phyloP scores from a whole-genome alignment of 2,797 vertebrate species.

The Acrossocheilus fasciatus region DNA sequence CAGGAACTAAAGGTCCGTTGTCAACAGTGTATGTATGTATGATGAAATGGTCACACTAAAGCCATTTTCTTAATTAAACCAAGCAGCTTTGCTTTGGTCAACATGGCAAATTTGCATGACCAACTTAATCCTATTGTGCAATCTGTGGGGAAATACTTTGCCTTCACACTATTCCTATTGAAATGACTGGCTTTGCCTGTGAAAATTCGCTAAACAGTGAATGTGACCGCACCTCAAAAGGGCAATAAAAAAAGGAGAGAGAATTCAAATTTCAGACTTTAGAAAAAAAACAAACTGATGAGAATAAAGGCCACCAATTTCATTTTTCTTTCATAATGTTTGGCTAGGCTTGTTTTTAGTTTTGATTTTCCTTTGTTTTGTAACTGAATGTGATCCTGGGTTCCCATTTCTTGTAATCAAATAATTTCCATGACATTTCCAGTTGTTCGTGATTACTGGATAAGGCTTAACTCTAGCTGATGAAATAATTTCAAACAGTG shows the following conservation, averaged over 20 bases:
- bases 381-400: neutral
- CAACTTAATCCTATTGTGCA: neutral
- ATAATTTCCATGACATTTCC: neutral
- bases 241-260: neutral
- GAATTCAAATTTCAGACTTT: neutral
- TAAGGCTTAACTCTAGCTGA: neutral
- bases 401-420: neutral
- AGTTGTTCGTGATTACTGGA: neutral
- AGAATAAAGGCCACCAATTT: conserved; percentile 5
- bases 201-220: neutral
- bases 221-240: neutral
- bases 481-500: neutral
- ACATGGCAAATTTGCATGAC: neutral
- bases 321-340: neutral
- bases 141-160: neutral
- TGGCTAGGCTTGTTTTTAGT: neutral
- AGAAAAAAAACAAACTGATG: fast-evolving
- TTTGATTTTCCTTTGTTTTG: neutral
- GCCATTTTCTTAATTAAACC: neutral
- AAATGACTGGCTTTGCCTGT: neutral
- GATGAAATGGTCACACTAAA: neutral
- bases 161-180: neutral
- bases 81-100: neutral
- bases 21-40: neutral
- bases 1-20: neutral